phyloP scores from a whole-genome alignment of 2,888 invertebrate species.

The Drosophila ochracea region DNA sequence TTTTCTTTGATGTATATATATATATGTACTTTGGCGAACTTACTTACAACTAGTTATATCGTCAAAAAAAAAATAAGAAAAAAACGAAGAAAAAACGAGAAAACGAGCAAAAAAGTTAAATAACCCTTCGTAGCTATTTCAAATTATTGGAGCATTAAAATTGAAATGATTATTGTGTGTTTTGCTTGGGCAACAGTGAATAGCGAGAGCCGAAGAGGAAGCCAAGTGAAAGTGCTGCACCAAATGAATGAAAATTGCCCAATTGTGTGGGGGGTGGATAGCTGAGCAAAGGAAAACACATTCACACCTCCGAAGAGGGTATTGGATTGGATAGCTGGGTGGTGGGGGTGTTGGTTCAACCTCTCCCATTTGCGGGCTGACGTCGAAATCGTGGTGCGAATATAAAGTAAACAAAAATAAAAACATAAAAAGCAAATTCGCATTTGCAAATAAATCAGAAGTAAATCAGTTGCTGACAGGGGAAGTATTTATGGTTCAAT shows the following conservation, averaged over 20 bases:
- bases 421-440: constrained; percentile 81
- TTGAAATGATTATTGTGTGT: constrained; percentile 79
- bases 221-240: constrained; percentile 71
- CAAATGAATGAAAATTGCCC: constrained; percentile 61
- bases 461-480: constrained; percentile 81
- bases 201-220: constrained; percentile 39
- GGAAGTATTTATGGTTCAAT: constrained; percentile 80
- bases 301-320: constrained; percentile 65
- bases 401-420: constrained; percentile 79
- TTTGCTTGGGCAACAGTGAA: constrained; percentile 43
- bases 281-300: constrained; percentile 61
- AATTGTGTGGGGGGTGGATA: constrained; percentile 37
- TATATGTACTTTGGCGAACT: constrained; percentile 14
- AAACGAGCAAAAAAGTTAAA: constrained; percentile 31
- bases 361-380: constrained; percentile 47
- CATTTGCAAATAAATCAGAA: constrained; percentile 82
- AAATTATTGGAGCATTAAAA: constrained; percentile 81
- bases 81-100: background rate
- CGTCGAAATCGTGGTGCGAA: constrained; percentile 73
- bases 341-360: constrained; percentile 25
- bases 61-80: background rate
- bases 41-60: constrained; percentile 15
- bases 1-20: constrained; percentile 19
- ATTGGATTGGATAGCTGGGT: background rate
- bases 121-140: constrained; percentile 69